These are phyloP conservation scores for Sternarchorhynchus goeldii DNA, from an alignment of 2,797 vertebrate species.

Conservation along the genomic window DNA sequence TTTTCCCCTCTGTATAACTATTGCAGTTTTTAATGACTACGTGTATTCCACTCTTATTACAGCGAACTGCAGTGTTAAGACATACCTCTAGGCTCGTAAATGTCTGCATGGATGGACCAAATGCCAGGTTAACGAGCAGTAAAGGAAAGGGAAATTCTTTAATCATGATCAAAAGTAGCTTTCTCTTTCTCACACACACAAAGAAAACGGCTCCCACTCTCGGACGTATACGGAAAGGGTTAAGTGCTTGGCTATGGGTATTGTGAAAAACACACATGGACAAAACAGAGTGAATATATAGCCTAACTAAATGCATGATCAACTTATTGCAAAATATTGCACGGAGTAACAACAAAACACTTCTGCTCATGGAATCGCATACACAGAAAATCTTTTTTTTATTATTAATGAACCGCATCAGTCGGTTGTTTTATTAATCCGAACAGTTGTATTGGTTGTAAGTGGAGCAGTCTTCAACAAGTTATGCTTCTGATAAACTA, in stretches of 20 bases:
- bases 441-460: too few species aligned
- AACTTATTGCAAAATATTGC: neutral
- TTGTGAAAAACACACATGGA: neutral
- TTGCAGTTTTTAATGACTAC: too few species aligned
- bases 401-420: too few species aligned
- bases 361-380: too few species aligned
- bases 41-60: neutral
- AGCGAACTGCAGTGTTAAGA: slow-evolving; percentile 14
- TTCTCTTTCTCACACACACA: neutral
- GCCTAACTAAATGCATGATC: neutral
- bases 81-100: slow-evolving; percentile 57
- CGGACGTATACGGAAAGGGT: neutral
- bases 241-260: neutral
- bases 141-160: slow-evolving; percentile 39
- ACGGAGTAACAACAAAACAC: too few species aligned
- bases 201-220: neutral
- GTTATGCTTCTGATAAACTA: too few species aligned
- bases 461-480: too few species aligned
- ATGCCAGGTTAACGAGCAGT: slow-evolving; percentile 39
- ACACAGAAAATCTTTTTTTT: too few species aligned
- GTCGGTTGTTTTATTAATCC: too few species aligned
- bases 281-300: neutral
- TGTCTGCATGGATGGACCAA: slow-evolving; percentile 41
- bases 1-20: too few species aligned
- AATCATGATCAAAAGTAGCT: slow-evolving; percentile 28